phyloP scores from a whole-genome alignment of 2,888 invertebrate species.

The Eulithis testata region DNA sequence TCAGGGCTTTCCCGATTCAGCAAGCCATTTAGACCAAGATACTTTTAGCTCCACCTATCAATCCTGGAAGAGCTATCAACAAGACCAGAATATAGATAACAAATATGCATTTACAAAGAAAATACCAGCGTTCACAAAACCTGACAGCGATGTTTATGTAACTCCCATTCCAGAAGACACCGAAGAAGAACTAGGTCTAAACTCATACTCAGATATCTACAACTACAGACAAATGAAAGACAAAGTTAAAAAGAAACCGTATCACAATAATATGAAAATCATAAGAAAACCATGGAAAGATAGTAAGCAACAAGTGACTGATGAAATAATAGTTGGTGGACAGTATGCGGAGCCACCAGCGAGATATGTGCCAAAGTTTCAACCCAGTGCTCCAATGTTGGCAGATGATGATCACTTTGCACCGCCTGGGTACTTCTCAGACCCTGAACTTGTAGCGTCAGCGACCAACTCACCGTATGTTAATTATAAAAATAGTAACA shows the following conservation, averaged over 20 bases:
- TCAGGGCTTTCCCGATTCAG: slow-evolving; percentile 43
- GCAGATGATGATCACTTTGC: slow-evolving; percentile 52
- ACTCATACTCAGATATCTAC: slow-evolving; percentile 50
- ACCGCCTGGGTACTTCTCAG: slow-evolving; percentile 45
- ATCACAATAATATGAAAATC: slow-evolving; percentile 45
- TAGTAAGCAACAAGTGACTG: slow-evolving; percentile 41
- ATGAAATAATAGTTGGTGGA: slow-evolving; percentile 68
- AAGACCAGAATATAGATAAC: slow-evolving; percentile 49
- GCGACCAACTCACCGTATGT: slow-evolving; percentile 69
- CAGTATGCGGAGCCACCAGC: slow-evolving; percentile 77
- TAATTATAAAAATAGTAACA: slow-evolving; percentile 76
- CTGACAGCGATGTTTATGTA: slow-evolving; percentile 46
- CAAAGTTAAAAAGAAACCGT: slow-evolving; percentile 47
- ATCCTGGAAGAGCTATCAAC: slow-evolving; percentile 49
- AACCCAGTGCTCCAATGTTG: slow-evolving; percentile 51
- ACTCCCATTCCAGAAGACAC: slow-evolving; percentile 35
- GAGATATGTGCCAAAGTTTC: slow-evolving; percentile 58
- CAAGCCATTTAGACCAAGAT: slow-evolving; percentile 40
- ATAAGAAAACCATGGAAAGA: slow-evolving; percentile 54
- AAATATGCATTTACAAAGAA: slow-evolving; percentile 51
- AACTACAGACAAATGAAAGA: slow-evolving; percentile 47
- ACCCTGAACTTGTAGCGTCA: slow-evolving; percentile 54
- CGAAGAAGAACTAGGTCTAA: slow-evolving; percentile 47
- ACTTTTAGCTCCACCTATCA: slow-evolving; percentile 46
- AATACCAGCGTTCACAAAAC: slow-evolving; percentile 44